phyloP scores from a whole-genome alignment of 2,113 vertebrate species.

The Okapia johnstoni region DNA sequence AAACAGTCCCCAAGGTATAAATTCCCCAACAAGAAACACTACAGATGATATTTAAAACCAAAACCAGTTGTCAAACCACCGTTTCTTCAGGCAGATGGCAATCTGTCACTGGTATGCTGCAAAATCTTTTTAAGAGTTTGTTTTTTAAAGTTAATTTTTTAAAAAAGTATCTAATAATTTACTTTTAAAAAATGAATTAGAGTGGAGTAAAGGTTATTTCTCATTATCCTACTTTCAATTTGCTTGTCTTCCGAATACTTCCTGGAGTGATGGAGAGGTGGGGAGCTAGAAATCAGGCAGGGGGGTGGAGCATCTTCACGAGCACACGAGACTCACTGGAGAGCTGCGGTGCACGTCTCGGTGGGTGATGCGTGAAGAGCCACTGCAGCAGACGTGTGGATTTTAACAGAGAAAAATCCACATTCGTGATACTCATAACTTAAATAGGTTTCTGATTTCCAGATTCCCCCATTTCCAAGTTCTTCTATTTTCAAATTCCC shows the following conservation, averaged over 20 bases:
- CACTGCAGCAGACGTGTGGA: not conserved
- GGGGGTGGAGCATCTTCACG: not conserved
- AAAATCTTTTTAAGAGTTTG: not conserved
- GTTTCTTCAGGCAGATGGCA: not conserved
- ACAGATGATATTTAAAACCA: not conserved
- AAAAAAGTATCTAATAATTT: not conserved
- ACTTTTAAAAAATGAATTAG: not conserved
- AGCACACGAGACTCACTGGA: fast-evolving
- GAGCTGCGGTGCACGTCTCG: fast-evolving
- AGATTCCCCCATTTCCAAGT: not conserved
- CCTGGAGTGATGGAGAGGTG: not conserved
- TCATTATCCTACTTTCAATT: not conserved
- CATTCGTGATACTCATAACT: not conserved
- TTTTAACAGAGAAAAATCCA: not conserved
- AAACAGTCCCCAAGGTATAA: not conserved
- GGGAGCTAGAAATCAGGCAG: not conserved
- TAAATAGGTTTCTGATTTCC: not conserved
- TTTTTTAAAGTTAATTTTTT: not conserved
- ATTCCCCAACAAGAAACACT: not conserved
- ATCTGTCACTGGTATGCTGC: fast-evolving
- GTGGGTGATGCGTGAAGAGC: not conserved
- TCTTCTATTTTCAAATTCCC: not conserved
- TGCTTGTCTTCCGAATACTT: not conserved
- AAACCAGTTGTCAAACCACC: not conserved
- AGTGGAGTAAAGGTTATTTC: not conserved